A percentile compares a stretch with the other conserved stretches of the same genome.
These are phyloP conservation scores for Crenuchus spilurus DNA, from an alignment of 2,797 vertebrate genomes.

Conservation along the genomic window DNA sequence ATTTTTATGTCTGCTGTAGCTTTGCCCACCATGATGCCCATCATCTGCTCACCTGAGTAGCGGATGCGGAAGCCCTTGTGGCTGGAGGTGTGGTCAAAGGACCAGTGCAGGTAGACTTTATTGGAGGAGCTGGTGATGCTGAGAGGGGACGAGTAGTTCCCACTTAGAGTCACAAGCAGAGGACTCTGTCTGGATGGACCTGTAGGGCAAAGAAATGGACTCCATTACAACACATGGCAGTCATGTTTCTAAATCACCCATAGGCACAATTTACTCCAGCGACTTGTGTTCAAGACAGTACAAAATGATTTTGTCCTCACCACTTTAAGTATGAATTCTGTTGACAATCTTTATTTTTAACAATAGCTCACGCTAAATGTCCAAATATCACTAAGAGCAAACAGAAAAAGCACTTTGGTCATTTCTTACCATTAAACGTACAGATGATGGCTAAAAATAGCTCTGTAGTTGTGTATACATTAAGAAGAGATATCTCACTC, in stretches of 20 bases:
- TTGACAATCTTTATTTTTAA: too few relatives aligned
- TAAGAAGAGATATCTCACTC: too few relatives aligned
- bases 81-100: slow-evolving; percentile 94
- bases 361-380: too few relatives aligned
- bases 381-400: too few relatives aligned
- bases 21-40: slow-evolving; percentile 11
- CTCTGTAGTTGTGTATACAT: too few relatives aligned
- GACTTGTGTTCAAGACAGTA: too few relatives aligned
- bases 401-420: too few relatives aligned
- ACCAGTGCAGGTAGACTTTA: slow-evolving; percentile 95
- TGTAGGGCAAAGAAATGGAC: slow-evolving; percentile 57
- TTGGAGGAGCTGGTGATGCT: slow-evolving; percentile 90
- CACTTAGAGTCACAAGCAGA: slow-evolving; percentile 91
- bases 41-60: slow-evolving; percentile 85
- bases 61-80: slow-evolving; percentile 97
- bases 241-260: background rate
- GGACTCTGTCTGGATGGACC: slow-evolving; percentile 93
- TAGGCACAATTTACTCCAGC: background rate
- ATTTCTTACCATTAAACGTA: too few relatives aligned
- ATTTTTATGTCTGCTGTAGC: background rate
- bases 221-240: slow-evolving; percentile 3
- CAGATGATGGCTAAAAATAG: too few relatives aligned
- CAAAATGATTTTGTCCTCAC: background rate
- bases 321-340: too few relatives aligned
- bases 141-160: slow-evolving; percentile 93